Percentiles rank a stretch among this genome's conserved stretches.
These are phyloP conservation scores for Notarius lentiginosus DNA, from an alignment of 2,113 vertebrate genomes.

Conservation along the genomic window DNA sequence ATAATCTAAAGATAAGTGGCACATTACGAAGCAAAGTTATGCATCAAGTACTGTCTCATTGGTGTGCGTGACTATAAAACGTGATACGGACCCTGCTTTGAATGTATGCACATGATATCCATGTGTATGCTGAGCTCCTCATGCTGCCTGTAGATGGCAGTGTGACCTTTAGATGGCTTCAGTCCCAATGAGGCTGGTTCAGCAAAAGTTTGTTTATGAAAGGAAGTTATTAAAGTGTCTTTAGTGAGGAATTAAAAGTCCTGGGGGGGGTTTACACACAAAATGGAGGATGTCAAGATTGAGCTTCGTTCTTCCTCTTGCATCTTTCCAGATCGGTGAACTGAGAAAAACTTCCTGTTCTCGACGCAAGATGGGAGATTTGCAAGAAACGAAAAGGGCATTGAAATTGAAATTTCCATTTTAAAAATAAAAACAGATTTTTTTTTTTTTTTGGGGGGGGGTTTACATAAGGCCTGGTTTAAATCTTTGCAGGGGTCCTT, in stretches of 20 bases:
- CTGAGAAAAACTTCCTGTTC: neutral
- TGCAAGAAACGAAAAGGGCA: too few species aligned
- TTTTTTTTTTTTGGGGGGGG: too few species aligned
- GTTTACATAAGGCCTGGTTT: neutral
- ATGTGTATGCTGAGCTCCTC: constrained; percentile 6
- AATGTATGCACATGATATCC: neutral
- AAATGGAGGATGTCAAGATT: constrained; percentile 26
- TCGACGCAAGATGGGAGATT: too few species aligned
- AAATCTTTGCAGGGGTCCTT: neutral
- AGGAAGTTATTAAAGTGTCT: constrained; percentile 77
- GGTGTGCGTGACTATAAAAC: neutral
- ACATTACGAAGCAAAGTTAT: neutral
- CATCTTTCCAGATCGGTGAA: constrained; percentile 5
- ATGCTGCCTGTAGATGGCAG: constrained; percentile 68
- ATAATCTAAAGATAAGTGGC: neutral
- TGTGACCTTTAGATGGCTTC: constrained; percentile 52
- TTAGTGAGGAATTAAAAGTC: constrained; percentile 63
- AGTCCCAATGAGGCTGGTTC: constrained; percentile 37
- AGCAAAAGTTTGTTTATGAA: constrained; percentile 67
- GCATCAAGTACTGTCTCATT: neutral
- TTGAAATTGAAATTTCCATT: neutral
- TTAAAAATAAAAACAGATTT: neutral
- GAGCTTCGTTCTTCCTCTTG: constrained; percentile 21
- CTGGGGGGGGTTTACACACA: constrained; percentile 24
- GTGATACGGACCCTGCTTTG: neutral